These are phyloP conservation scores for Spicauda simplicius DNA, from an alignment of 2,888 invertebrate genomes.

Conservation along the genomic window DNA sequence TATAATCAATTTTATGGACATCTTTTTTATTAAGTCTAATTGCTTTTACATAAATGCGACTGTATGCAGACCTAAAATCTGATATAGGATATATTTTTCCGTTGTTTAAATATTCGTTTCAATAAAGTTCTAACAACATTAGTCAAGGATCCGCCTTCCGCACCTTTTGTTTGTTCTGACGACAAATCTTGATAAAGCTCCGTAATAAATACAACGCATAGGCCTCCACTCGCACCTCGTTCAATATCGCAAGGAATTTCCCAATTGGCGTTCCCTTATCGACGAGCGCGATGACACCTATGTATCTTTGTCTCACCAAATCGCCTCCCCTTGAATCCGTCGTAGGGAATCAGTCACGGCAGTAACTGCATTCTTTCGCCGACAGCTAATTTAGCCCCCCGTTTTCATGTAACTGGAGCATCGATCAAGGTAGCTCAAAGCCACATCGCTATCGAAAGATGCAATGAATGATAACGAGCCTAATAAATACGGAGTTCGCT, in stretches of 20 bases:
- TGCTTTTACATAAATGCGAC: too few relatives aligned
- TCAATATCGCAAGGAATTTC: slow-evolving; percentile 69
- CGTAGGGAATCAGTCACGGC: slow-evolving; percentile 71
- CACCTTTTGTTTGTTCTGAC: slow-evolving; percentile 21
- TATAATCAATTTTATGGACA: too few relatives aligned
- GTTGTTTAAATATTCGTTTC: too few relatives aligned
- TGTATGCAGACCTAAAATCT: too few relatives aligned
- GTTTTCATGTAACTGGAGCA: slow-evolving; percentile 78
- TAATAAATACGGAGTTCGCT: slow-evolving; percentile 81
- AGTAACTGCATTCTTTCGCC: slow-evolving; percentile 77
- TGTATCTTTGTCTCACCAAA: slow-evolving; percentile 66
- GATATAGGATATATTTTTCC: neutral
- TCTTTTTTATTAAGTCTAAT: too few relatives aligned
- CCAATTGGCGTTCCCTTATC: slow-evolving; percentile 70
- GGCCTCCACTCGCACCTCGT: slow-evolving; percentile 52
- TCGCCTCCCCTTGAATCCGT: slow-evolving; percentile 55
- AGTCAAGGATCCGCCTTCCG: neutral
- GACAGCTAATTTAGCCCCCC: slow-evolving; percentile 80
- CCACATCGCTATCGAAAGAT: slow-evolving; percentile 54
- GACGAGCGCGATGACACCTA: slow-evolving; percentile 67
- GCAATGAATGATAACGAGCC: slow-evolving; percentile 84
- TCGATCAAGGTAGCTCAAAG: slow-evolving; percentile 62
- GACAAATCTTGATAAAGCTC: slow-evolving; percentile 37
- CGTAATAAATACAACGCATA: slow-evolving; percentile 29
- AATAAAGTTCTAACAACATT: neutral